A percentile compares a stretch with the other conserved stretches of the same genome.
phyloP scores from a whole-genome alignment of 2,113 vertebrate genomes.

The Alaudala cheleensis region DNA sequence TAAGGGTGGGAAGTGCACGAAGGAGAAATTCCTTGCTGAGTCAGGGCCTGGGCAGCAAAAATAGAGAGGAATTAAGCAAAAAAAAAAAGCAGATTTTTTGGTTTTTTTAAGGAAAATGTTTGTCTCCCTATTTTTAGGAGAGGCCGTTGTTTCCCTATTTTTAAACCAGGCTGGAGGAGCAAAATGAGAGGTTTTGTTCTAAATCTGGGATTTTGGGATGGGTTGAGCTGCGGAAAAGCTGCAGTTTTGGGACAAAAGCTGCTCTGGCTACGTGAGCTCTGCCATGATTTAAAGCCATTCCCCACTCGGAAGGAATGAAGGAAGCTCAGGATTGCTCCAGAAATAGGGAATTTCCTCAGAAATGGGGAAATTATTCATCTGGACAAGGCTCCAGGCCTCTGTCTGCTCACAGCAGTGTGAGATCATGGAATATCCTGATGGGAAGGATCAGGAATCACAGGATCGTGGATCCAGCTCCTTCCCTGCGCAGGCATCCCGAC shows the following conservation, averaged over 20 bases:
- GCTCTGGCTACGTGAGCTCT: not conserved
- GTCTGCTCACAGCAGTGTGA: accelerated
- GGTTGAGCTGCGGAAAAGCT: not conserved
- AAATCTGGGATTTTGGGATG: conserved; percentile 33
- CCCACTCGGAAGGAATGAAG: not conserved
- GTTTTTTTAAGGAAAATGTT: not conserved
- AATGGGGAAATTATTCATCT: not conserved
- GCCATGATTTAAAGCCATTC: not conserved
- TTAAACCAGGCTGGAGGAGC: conserved; percentile 5
- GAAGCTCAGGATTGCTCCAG: not conserved
- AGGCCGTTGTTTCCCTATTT: not conserved
- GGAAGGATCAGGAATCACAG: not conserved
- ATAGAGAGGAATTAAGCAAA: not conserved
- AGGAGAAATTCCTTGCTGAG: conserved; percentile 19
- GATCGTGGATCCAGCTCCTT: not conserved
- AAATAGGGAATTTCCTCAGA: not conserved
- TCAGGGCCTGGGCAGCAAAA: not conserved
- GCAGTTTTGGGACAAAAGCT: not conserved
- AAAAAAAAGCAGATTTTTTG: accelerated
- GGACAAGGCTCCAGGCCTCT: not conserved
- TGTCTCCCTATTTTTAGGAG: conserved; percentile 27
- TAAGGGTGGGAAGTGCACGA: not conserved
- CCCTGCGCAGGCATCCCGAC: not conserved
- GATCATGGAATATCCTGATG: not conserved
- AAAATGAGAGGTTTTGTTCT: conserved; percentile 58